Evolutionary conservation across 2,888 invertebrate genomes (phyloP).

Genomic region (Antheraea yamamai): DNA sequence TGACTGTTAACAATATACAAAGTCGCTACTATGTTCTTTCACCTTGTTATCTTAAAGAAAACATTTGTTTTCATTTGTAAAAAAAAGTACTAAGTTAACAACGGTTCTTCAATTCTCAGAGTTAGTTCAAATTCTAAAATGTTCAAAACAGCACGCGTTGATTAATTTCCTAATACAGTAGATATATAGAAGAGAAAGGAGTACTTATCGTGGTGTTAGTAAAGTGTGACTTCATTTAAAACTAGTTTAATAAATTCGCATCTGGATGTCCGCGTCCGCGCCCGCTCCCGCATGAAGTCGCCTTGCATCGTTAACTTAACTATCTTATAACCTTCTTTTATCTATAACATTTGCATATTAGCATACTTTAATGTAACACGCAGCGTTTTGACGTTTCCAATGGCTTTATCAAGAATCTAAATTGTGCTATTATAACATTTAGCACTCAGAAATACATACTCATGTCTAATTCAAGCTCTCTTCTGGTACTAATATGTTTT

Average conservation of each 20-base stretch:
- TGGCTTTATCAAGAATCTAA: slow-evolving; percentile 60
- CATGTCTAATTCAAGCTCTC: slow-evolving; percentile 23
- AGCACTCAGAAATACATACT: slow-evolving; percentile 40
- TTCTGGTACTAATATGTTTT: neutral
- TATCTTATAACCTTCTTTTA: slow-evolving; percentile 67
- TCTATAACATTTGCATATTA: slow-evolving; percentile 64
- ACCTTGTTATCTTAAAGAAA: no score
- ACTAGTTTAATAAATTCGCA: slow-evolving; percentile 36
- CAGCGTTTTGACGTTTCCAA: slow-evolving; percentile 59
- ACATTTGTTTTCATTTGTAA: no score
- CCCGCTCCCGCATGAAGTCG: slow-evolving; percentile 25
- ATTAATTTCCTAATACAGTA: neutral
- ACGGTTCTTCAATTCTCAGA: no score
- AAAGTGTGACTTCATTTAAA: slow-evolving; percentile 26
- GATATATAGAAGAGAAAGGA: neutral
- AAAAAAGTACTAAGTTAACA: no score
- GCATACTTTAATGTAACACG: slow-evolving; percentile 54
- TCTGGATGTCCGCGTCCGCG: slow-evolving; percentile 34
- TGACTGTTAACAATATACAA: no score
- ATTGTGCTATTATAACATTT: slow-evolving; percentile 46
- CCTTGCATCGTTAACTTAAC: slow-evolving; percentile 52
- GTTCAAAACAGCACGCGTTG: neutral
- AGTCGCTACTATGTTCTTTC: no score
- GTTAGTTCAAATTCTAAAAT: neutral
- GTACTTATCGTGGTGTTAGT: slow-evolving; percentile 24